Evolutionary conservation across 1,140 invertebrate genomes (phyloP), one percentile per base, ranked within the genome.

Genomic region (Myzus persicae): DNA sequence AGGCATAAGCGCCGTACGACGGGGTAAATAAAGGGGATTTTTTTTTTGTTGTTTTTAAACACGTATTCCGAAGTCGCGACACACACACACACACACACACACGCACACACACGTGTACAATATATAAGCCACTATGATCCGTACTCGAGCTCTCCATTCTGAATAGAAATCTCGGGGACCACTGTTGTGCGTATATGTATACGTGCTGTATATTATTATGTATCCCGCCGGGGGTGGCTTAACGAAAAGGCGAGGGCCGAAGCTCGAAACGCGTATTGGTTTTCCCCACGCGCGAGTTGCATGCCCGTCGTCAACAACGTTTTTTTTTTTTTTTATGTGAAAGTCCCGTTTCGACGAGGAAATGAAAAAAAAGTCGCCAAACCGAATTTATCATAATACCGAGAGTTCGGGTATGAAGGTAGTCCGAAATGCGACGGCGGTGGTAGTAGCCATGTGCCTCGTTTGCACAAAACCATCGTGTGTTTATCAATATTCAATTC

Each of bases 141-240:
- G 59, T 76, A 76, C 59, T 76, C 31, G 14, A 76, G n/a, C 59
- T 76, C 59, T 76, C 14, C 31, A 76, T 76, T 76, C n/a, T 76
- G 59, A n/a, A 76, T 76, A 76, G 59, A 76, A 76, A 76, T 76
- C 59, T 76, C n/a, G 59, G 59, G 59, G 31, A 76, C 59, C 59
- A 76, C 59, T 76, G 59, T 59, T 59, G 26, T 76, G 31, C n/a
- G n/a, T n/a, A 14, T n/a, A 14, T 76, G n/a, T 76, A n/a, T 76
- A 76, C n/a, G n/a, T 76, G 59, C 1, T 14, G 31, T 76, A 76
- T 76, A 76, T 76, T 67, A 67, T 67, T 76, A 76, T 76, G 59
- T 76, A 76, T 76, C 31, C 59, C 31, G n/a, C 31, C 59, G 31
- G 59, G 54, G 31, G 31, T n/a, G 59, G 59, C 59, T 76, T 76